phyloP scores from a whole-genome alignment of 2,888 invertebrate genomes.

The Rhagonycha fulva region DNA sequence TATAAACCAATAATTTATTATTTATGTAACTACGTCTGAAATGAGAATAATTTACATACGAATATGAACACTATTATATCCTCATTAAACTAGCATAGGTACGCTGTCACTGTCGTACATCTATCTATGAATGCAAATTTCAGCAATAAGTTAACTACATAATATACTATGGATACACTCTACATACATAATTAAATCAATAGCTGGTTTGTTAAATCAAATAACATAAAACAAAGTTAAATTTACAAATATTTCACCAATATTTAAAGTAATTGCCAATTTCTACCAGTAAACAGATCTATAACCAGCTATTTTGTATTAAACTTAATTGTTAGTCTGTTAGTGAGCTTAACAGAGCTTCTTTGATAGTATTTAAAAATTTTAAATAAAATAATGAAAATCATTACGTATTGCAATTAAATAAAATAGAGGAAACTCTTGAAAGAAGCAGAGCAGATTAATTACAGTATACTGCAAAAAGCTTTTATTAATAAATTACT shows the following conservation, averaged over 20 bases:
- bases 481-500: background rate
- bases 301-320: background rate
- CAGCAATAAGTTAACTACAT: constrained; percentile 9
- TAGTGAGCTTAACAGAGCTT: background rate
- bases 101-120: background rate
- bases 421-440: background rate
- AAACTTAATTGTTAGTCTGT: no score
- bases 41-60: constrained; percentile 3
- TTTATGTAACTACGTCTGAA: no score
- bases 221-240: background rate
- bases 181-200: constrained; percentile 7
- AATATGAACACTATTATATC: background rate
- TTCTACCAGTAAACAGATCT: background rate
- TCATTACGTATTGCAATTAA: background rate
- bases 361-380: background rate
- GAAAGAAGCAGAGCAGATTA: background rate
- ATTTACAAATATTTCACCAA: background rate
- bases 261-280: background rate
- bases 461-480: background rate
- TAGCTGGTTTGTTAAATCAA: constrained; percentile 1
- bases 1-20: background rate
- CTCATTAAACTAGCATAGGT: constrained; percentile 1
- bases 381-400: background rate
- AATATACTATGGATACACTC: background rate
- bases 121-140: constrained; percentile 11